Evolutionary conservation across 2,888 invertebrate genomes (phyloP), one percentile per base, ranked within the genome.

Genomic region (Beris morrisii): DNA sequence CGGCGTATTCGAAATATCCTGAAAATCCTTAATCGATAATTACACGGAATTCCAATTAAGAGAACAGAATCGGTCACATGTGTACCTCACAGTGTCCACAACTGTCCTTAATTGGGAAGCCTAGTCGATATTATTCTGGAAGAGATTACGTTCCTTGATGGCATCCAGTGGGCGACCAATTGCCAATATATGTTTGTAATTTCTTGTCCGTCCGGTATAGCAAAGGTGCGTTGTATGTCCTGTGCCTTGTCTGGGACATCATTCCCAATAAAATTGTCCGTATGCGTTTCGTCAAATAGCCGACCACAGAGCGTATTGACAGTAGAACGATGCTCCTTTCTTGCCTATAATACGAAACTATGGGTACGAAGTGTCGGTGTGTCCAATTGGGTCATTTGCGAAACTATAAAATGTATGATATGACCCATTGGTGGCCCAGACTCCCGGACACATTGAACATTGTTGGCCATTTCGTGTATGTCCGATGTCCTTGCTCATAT

Each of bases 371-470:
- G 32, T 45, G 53, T 55, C 57, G 56, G 57, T 65, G 68, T 63
- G 63, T 65, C 68, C 65, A 68, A 68, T 68, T 68, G 61, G 57
- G 68, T 65, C 65, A 65, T 68, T 68, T 63, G 54, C 56, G 56
- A 56, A 65, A 58, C 68, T 68, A 68, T 65, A 65, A 68, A 68
- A 63, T 63, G 65, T 52, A 50, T 59, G n/a, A 38, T 5, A 38
- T 38, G 38, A 38, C 38, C 38, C 38, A 9, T 38, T 38, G 38
- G 5, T 38, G 38, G 5, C 9, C 38, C 9, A 3, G 38, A 38
- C 38, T 38, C 38, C 38, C 38, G 7, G 4, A 38, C 38, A 9
- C 9, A 38, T 9, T 9, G 9, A 38, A 38, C 38, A 38, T 38
- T 38, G 9, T 9, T 9, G 9, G 9, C 5, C 38, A 38, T 38